Base-by-base conservation (phyloP, 23 tunicate species). In the Oikopleura albicans region DNA sequence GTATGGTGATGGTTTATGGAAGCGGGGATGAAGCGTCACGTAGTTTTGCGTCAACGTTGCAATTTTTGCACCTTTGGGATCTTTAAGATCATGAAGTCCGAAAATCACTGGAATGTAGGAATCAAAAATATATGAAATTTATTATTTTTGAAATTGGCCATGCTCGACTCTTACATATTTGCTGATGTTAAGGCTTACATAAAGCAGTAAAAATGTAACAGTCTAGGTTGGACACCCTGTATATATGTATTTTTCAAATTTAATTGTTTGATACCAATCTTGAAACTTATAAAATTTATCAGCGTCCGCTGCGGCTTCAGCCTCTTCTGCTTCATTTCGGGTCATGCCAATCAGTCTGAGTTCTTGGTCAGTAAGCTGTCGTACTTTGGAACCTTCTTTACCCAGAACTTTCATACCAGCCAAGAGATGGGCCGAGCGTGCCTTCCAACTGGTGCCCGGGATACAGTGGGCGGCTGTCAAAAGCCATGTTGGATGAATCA, bases 1-100 rank as follows among this genome's bases (percentile, higher is more conserved):
- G 76, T 56, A 71, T 29, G 90, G 76, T 28, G 83, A 1, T 1
- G 75, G 79, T 29, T 71, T 71, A 37, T 71, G 79, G 37, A 71
- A 71, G 33, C 31, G 27, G 37, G 79, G 37, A 29, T 71, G 79
- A 31, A 71, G 37, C 4, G 79, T 71, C 4, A 71, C 79, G 35
- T 71, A 71, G 37, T 71, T 71, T 37, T 71, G 79, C 4, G 79
- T 12, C 79, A 71, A 29, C 4, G 79, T 12, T 2, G 79, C 79
- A 29, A 71, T 71, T 71, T 29, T 16, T 4, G 79, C 79, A 2
- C 79, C 79, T 31, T 71, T 71, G 2, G 79, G 79, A 4, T 29
- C 31, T 16, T 16, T 37, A 34, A 71, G 37, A 71, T 71, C 35
- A 29, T 71, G 79, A 37, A 71, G 79, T 2, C 79, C 79, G 79